A percentile compares a stretch with the other conserved stretches of the same genome.
Conservation (phyloP, 92 coral and sea anemone species). For the Phenganax subtilis region DNA sequence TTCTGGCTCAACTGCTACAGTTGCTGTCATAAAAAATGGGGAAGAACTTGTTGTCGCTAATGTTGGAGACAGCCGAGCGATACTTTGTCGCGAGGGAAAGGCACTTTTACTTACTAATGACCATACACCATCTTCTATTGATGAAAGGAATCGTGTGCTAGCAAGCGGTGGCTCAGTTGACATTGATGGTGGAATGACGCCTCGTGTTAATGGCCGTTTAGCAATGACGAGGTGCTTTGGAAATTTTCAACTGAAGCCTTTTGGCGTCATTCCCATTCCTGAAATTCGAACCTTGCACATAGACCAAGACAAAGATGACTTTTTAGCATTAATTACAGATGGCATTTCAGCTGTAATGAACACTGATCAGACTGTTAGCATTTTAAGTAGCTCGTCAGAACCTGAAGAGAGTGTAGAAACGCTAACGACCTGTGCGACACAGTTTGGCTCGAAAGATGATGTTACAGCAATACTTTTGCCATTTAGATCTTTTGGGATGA, state of each 20-base stretch:
- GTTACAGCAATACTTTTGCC: slow-evolving; percentile 80
- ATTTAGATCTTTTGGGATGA: slow-evolving; percentile 54
- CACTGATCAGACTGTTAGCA: slow-evolving; percentile 60
- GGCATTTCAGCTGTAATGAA: slow-evolving; percentile 90
- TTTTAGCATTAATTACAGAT: slow-evolving; percentile 76
- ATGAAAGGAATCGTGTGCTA: slow-evolving; percentile 65
- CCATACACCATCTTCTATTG: slow-evolving; percentile 75
- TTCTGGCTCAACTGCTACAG: slow-evolving; percentile 93
- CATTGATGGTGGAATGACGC: slow-evolving; percentile 52
- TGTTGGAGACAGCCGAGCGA: slow-evolving; percentile 86
- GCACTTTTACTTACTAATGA: slow-evolving; percentile 62
- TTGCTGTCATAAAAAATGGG: slow-evolving; percentile 76
- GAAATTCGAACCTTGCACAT: slow-evolving; percentile 60
- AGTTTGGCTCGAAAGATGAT: slow-evolving; percentile 93
- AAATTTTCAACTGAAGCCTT: slow-evolving; percentile 81
- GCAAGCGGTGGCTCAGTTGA: slow-evolving; percentile 72
- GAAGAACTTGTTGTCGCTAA: slow-evolving; percentile 76
- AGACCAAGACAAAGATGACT: slow-evolving; percentile 65
- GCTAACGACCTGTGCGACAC: slow-evolving; percentile 77
- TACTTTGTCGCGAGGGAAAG: slow-evolving; percentile 69
- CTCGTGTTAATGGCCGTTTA: slow-evolving; percentile 85
- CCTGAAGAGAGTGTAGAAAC: slow-evolving; percentile 71
- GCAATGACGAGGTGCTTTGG: slow-evolving; percentile 96
- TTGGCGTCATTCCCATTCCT: slow-evolving; percentile 84
- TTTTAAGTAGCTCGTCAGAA: slow-evolving; percentile 68